These are phyloP conservation scores for Mnemiopsis leidyi DNA, from an alignment of 37 sponge, comb jelly and placozoan genomes.

Conservation along the genomic window DNA sequence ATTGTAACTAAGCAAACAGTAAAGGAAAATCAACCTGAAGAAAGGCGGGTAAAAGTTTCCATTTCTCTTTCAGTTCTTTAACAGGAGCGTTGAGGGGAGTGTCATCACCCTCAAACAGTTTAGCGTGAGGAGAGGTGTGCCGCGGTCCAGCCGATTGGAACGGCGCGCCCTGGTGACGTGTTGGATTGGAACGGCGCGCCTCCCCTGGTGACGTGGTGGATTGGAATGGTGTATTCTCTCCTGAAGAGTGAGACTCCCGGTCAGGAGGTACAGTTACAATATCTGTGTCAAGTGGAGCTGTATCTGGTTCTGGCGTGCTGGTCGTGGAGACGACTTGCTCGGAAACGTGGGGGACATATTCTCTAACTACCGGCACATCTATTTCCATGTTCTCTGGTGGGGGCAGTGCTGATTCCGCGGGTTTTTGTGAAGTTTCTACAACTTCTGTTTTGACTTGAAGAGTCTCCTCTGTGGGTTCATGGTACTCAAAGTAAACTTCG, in stretches of 20 bases:
- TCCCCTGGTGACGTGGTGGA: no score
- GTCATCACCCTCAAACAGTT: constrained; percentile 34
- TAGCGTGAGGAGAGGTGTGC: background rate
- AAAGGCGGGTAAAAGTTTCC: constrained; percentile 94
- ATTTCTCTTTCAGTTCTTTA: constrained; percentile 84
- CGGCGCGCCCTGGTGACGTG: background rate
- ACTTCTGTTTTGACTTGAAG: background rate
- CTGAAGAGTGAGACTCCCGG: background rate
- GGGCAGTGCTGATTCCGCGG: background rate
- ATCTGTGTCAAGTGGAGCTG: background rate
- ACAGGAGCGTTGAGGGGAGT: constrained; percentile 68
- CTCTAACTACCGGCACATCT: background rate
- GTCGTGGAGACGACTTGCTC: background rate
- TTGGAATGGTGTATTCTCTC: no score
- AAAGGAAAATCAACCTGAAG: constrained; percentile 75
- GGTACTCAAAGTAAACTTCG: constrained; percentile 16
- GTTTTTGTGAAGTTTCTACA: background rate
- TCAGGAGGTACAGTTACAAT: background rate
- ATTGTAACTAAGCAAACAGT: no score
- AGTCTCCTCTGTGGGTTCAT: background rate
- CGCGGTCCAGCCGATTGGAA: background rate
- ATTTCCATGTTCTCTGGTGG: background rate
- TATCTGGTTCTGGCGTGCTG: background rate
- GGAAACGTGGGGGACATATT: background rate
- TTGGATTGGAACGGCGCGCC: no score